Evolutionary conservation across 2,113 vertebrate species (phyloP), one percentile per base, ranked within the genome.

Genomic region (Pavo muticus): DNA sequence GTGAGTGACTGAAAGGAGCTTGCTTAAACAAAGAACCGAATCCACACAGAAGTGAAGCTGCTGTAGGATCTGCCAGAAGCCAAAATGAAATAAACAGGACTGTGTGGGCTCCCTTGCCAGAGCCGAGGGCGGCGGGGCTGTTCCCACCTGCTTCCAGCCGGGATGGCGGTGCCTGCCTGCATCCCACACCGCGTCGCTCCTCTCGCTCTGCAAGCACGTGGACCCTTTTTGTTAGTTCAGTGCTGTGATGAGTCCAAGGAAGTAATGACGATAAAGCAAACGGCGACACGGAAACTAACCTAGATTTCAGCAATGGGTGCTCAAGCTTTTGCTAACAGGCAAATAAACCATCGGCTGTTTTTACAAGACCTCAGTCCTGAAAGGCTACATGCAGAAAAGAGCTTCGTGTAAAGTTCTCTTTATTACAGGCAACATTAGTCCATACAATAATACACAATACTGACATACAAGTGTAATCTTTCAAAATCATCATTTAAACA

Each of bases 391-490:
- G 92, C 91, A 95, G 77, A 87, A 93, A 96, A 96, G 71, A 87
- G 86, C 79, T 97, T 91, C 95, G 94, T 98, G 97, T 96, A 97
- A 98, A 98, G 95, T 96, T 95, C 94, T 95, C 72, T 98, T 98
- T 98, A 98, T 98, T 98, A 98, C 97, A 97, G 97, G 97, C 98
- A 98, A 95, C 97, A 97, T 98, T 97, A 98, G 97, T 98, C 96
- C 97, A 96, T 97, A 98, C 97, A 96, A 95, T 97, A 97, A 97
- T 97, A 97, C 97, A 98, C 97, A 90, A 98, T 97, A 98, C 97
- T 97, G 97, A 97, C 97, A 97, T 98, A 98, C 97, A 98, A 97
- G 96, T 96, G 91, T 97, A 97, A 97, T 98, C 97, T 97, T 96
- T 96, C 95, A 98, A 98, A 98, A 97, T 97, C 97, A 97, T 97